These are phyloP conservation scores for Zonitis immaculata DNA, from an alignment of 2,888 invertebrate species.

Conservation along the genomic window DNA sequence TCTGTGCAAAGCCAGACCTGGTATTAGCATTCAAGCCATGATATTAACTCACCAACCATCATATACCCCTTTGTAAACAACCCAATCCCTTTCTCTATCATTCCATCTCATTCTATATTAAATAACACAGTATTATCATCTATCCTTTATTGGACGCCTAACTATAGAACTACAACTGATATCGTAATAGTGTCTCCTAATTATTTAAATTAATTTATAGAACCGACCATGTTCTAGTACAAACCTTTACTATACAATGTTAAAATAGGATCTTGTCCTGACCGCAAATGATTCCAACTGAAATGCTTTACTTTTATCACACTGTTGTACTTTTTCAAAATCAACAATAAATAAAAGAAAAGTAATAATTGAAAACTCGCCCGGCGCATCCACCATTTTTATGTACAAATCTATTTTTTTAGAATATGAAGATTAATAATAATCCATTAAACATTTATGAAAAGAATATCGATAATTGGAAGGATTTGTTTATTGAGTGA, in stretches of 20 bases:
- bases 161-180: slow-evolving; percentile 20
- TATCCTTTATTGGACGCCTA: no score
- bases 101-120: background rate
- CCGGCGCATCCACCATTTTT: background rate
- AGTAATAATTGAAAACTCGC: no score
- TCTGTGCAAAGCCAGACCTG: slow-evolving; percentile 25
- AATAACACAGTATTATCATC: slow-evolving; percentile 1
- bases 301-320: slow-evolving; percentile 11
- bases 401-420: no score
- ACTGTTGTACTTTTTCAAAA: no score
- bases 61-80: no score
- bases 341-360: no score
- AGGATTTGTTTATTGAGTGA: no score
- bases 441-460: no score
- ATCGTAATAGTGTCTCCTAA: slow-evolving; percentile 27
- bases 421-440: no score
- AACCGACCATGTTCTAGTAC: slow-evolving; percentile 5
- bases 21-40: slow-evolving; percentile 26
- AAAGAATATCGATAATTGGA: no score
- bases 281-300: slow-evolving; percentile 13
- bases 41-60: slow-evolving; percentile 21
- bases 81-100: background rate
- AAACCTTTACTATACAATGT: slow-evolving; percentile 1
- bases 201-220: slow-evolving; percentile 31
- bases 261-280: slow-evolving; percentile 5